Evolutionary conservation across 2,797 vertebrate genomes (phyloP).

Genomic region (Eutrigla gurnardus): DNA sequence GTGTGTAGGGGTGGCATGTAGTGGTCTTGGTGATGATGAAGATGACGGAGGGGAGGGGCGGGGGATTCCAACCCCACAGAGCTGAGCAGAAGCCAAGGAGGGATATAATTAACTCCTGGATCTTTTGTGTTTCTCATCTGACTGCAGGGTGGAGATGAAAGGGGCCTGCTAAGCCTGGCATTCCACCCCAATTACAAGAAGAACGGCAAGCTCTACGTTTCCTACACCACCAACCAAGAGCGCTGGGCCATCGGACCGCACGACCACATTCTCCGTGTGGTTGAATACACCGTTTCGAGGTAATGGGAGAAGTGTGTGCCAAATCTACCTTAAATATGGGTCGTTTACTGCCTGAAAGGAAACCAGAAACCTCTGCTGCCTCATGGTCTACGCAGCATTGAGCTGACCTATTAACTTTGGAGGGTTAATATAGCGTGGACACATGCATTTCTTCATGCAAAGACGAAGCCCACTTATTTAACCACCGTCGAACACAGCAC

Average conservation of each 20-base stretch:
- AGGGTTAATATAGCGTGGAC: constrained; percentile 2
- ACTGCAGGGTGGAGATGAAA: constrained; percentile 99
- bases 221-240: constrained; percentile 99
- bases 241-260: constrained; percentile 99
- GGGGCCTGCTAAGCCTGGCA: constrained; percentile 99
- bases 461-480: neutral
- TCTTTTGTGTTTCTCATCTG: constrained; percentile 98
- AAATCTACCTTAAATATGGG: constrained; percentile 44
- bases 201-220: constrained; percentile 99
- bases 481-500: neutral
- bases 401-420: constrained; percentile 6
- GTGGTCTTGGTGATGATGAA: constrained; percentile 73
- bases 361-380: constrained; percentile 26
- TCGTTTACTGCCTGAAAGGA: constrained; percentile 28
- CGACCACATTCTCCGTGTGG: constrained; percentile 98
- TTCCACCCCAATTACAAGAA: constrained; percentile 99
- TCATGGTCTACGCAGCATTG: constrained; percentile 11
- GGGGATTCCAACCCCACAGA: constrained; percentile 83
- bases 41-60: constrained; percentile 71
- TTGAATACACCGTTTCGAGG: constrained; percentile 98
- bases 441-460: constrained; percentile 2
- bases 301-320: constrained; percentile 62
- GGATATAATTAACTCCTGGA: constrained; percentile 98
- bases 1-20: constrained; percentile 58
- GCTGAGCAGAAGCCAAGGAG: constrained; percentile 77